Base-by-base conservation (phyloP, 2,888 invertebrate genomes). In the Creontiades dilutus region DNA sequence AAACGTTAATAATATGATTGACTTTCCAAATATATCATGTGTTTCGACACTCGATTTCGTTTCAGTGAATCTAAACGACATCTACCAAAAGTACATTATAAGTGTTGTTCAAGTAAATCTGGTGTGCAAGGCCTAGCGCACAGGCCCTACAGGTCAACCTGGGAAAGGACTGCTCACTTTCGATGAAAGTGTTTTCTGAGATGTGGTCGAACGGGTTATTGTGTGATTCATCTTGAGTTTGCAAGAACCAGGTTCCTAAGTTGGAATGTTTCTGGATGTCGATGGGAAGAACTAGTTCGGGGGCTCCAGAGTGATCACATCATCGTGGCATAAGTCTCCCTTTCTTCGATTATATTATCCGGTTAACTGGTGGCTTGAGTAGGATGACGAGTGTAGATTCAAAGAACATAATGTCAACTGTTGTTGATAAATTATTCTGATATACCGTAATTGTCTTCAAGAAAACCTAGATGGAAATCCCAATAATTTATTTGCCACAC, bases 231-330 rank as follows among this genome's bases (percentile, higher is more conserved):
- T 68, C 68, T 23, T 23, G 12, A 68, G 23, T 68, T 23, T 68
- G 68, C 68, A 23, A 68, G 68, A 23, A 68, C 68, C 68, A 23
- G 68, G 68, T 68, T 23, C 68, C 23, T 23, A 4, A 68, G 61
- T 61, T 61, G 61, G 68, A 68, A 68, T 68, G 68, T 68, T 68
- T 68, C 68, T 23, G 12, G 68, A 68, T 68, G 12, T 68, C 68
- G 23, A 23, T 27, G 68, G 23, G 23, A 61, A 61, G 61, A 68
- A 68, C 23, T 23, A 23, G 68, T 23, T 68, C 23, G 68, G 68
- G 3, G 23, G 68, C 19, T 23, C 19, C 23, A 23, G n/a, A 68
- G 23, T 68, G 9, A 68, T 68, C 68, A 68, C 68, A 23, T 68
- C 23, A 68, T n/a, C n/a, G n/a, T 23, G 68, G 5, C 68, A 68